phyloP scores from a whole-genome alignment of 2,797 vertebrate species.

The Toxotes lorentzi region DNA sequence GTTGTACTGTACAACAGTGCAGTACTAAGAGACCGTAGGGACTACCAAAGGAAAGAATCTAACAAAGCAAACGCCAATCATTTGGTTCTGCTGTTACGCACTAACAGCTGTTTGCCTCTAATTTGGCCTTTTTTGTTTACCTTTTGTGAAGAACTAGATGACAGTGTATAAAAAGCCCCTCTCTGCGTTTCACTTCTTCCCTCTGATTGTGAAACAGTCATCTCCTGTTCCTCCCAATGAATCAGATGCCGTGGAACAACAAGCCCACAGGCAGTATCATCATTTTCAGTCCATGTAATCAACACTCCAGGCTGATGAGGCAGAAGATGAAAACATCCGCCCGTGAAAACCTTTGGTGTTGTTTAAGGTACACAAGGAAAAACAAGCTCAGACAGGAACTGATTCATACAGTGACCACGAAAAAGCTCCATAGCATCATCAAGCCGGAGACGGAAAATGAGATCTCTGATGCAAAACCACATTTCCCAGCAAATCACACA shows the following conservation, averaged over 20 bases:
- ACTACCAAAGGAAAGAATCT: conserved; percentile 1
- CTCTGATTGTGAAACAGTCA: conserved; percentile 63
- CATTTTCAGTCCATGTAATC: conserved; percentile 68
- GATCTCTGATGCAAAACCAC: conserved; percentile 22
- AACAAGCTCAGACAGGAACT: conserved; percentile 63
- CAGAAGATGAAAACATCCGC: conserved; percentile 73
- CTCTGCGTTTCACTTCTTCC: conserved; percentile 25
- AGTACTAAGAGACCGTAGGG: background rate
- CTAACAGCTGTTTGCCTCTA: conserved; percentile 50
- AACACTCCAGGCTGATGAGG: conserved; percentile 74
- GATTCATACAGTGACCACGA: conserved; percentile 60
- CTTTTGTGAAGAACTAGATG: conserved; percentile 58
- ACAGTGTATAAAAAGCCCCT: conserved; percentile 44
- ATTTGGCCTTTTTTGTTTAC: conserved; percentile 60
- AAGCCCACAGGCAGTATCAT: conserved; percentile 65
- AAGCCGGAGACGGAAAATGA: background rate
- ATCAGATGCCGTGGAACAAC: conserved; percentile 67
- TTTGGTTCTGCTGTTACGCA: conserved; percentile 13
- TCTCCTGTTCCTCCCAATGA: conserved; percentile 62
- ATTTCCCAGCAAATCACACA: conserved; percentile 52
- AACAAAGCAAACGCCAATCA: conserved; percentile 29
- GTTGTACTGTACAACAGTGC: conserved; percentile 18
- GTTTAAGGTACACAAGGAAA: conserved; percentile 46
- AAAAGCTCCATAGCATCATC: conserved; percentile 27
- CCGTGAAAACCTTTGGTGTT: conserved; percentile 64